phyloP scores from a whole-genome alignment of 2,888 invertebrate species.

The Agrenia bidenticulata region DNA sequence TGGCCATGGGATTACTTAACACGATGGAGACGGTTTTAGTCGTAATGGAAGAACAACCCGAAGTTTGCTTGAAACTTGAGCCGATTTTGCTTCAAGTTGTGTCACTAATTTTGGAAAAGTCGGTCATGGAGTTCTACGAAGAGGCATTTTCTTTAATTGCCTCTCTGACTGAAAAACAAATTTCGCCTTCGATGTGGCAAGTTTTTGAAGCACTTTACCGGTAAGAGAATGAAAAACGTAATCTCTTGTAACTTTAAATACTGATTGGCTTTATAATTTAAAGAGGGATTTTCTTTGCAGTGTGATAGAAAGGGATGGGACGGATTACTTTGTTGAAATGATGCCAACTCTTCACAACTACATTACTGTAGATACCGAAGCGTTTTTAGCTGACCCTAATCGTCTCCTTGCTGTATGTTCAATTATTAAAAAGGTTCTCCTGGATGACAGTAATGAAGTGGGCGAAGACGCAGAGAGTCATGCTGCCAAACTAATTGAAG shows the following conservation, averaged over 20 bases:
- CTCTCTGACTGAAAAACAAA: conserved; percentile 81
- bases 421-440: conserved; percentile 83
- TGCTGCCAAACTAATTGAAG: conserved; percentile 95
- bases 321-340: conserved; percentile 96
- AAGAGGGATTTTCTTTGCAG: conserved; percentile 38
- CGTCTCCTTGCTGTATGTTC: conserved; percentile 87
- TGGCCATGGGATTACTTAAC: conserved; percentile 93
- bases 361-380: conserved; percentile 90
- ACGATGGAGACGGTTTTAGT: conserved; percentile 93
- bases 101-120: conserved; percentile 64
- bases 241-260: neutral
- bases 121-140: conserved; percentile 93
- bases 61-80: conserved; percentile 85
- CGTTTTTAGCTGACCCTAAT: conserved; percentile 87
- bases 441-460: conserved; percentile 63
- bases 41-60: conserved; percentile 83
- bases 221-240: conserved; percentile 55
- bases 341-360: conserved; percentile 99
- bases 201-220: conserved; percentile 82
- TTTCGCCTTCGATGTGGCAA: conserved; percentile 95
- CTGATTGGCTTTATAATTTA: neutral
- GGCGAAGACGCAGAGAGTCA: conserved; percentile 94
- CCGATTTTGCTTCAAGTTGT: conserved; percentile 89
- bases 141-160: conserved; percentile 91
- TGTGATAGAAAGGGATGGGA: conserved; percentile 89